Percentiles rank a stretch among this genome's conserved stretches.
phyloP scores from a whole-genome alignment of 2,888 invertebrate species.

The Drosophila colorata region DNA sequence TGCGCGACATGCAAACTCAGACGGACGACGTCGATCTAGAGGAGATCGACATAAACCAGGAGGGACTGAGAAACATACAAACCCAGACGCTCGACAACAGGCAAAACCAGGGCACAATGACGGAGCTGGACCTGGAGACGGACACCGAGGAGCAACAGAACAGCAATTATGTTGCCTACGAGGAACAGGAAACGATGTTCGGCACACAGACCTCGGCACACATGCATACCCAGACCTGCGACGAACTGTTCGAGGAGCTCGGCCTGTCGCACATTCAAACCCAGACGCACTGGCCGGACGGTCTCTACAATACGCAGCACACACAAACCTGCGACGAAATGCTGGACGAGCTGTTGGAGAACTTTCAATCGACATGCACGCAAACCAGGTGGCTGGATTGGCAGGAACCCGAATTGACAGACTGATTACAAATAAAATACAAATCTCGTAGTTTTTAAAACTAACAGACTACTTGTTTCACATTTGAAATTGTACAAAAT shows the following conservation, averaged over 20 bases:
- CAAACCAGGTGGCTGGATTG: conserved; percentile 84
- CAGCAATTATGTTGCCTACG: conserved; percentile 18
- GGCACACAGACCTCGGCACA: conserved; percentile 60
- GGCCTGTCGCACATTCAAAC: conserved; percentile 88
- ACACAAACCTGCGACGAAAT: conserved; percentile 84
- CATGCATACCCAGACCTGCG: conserved; percentile 86
- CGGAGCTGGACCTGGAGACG: conserved; percentile 42
- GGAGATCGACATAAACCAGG: conserved; percentile 46
- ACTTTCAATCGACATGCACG: conserved; percentile 83
- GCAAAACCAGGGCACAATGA: conserved; percentile 66
- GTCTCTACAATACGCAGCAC: conserved; percentile 81
- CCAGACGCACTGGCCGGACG: conserved; percentile 87
- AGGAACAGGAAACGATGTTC: conserved; percentile 53
- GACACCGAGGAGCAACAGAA: conserved; percentile 3
- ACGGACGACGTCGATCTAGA: conserved; percentile 85
- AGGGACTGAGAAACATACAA: conserved; percentile 55
- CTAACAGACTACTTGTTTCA: conserved; percentile 15
- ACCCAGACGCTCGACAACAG: conserved; percentile 60
- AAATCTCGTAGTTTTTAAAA: background rate
- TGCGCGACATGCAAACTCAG: conserved; percentile 88
- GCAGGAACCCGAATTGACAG: conserved; percentile 37
- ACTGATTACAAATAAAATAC: conserved; percentile 11
- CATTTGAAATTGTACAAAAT: conserved; percentile 13
- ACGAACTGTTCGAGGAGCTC: conserved; percentile 87
- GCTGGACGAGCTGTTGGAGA: conserved; percentile 80